These are phyloP conservation scores for Myxocyprinus asiaticus DNA, from an alignment of 2,113 vertebrate genomes.

Conservation along the genomic window DNA sequence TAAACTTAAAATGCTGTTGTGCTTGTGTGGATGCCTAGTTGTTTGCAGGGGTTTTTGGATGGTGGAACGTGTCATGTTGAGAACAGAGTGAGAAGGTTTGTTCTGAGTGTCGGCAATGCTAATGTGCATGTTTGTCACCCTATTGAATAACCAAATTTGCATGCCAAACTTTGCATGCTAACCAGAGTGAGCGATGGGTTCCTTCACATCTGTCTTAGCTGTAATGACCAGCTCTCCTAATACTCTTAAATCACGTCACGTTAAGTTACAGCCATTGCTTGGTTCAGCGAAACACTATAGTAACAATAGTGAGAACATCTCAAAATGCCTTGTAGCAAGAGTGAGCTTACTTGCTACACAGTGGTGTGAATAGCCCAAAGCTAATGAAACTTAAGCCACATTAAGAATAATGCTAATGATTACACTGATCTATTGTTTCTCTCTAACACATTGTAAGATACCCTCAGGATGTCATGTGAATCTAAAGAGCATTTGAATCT, in stretches of 20 bases:
- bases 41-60: conserved; percentile 2
- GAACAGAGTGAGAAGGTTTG: conserved; percentile 27
- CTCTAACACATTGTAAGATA: neutral
- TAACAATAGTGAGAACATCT: conserved; percentile 7
- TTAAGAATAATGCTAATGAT: too few relatives aligned
- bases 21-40: neutral
- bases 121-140: conserved; percentile 52
- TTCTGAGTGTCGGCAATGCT: conserved; percentile 48
- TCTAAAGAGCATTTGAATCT: neutral
- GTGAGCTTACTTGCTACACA: neutral
- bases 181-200: neutral
- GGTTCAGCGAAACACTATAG: neutral
- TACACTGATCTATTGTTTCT: conserved; percentile 1
- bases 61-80: conserved; percentile 18
- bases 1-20: conserved; percentile 21
- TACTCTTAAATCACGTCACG: conserved; percentile 38
- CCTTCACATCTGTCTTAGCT: conserved; percentile 24
- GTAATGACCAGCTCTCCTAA: conserved; percentile 29
- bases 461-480: conserved; percentile 18
- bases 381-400: neutral
- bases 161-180: conserved; percentile 52
- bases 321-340: conserved; percentile 3
- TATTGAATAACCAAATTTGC: conserved; percentile 57
- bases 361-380: conserved; percentile 8
- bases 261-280: conserved; percentile 1